Base-by-base conservation (phyloP, 1,140 invertebrate species). In the Daktulosphaira vitifoliae region DNA sequence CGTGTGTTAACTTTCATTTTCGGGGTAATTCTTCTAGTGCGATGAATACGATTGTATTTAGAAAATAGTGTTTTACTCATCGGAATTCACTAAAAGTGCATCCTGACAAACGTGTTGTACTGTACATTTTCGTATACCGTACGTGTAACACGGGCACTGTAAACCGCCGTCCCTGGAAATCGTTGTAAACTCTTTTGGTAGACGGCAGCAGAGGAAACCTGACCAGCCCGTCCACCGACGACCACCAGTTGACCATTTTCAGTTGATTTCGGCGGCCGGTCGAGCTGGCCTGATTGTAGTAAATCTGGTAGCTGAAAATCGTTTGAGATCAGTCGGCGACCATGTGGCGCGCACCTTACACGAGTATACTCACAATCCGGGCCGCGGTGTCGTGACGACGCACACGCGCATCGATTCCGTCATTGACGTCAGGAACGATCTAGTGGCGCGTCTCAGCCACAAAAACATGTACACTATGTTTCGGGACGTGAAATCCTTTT, bases 111-210 rank as follows among this genome's bases (percentile, higher is more conserved):
- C n/a, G n/a, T n/a, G n/a, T n/a, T n/a, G n/a, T n/a, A n/a, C n/a
- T n/a, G n/a, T n/a, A n/a, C n/a, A n/a, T n/a, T n/a, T n/a, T n/a
- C n/a, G n/a, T n/a, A n/a, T n/a, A n/a, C n/a, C 77, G 76, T 73
- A 85, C 84, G 71, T 86, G 82, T 66, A 86, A 76, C 26, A 86
- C 83, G 0, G 84, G 84, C 4, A 86, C 79, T 42, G 77, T 72
- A 51, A 86, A 82, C 11, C 80, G 70, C 62, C 81, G 76, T n/a
- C 78, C 78, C 22, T 80, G 73, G 68, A 86, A 85, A 73, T 85
- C 77, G 22, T 76, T 72, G 71, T 82, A 86, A 16, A 84, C 79
- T 18, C 76, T 75, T 20, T 78, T 75, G 13, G 79, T 75, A 7
- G 76, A 71, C 1, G 84, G 83, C 15, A 86, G 72, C 2, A 84